A percentile compares a stretch with the other conserved stretches of the same genome.
These are phyloP conservation scores for Brachycybe producta DNA, from an alignment of 2,888 invertebrate genomes.

Conservation along the genomic window DNA sequence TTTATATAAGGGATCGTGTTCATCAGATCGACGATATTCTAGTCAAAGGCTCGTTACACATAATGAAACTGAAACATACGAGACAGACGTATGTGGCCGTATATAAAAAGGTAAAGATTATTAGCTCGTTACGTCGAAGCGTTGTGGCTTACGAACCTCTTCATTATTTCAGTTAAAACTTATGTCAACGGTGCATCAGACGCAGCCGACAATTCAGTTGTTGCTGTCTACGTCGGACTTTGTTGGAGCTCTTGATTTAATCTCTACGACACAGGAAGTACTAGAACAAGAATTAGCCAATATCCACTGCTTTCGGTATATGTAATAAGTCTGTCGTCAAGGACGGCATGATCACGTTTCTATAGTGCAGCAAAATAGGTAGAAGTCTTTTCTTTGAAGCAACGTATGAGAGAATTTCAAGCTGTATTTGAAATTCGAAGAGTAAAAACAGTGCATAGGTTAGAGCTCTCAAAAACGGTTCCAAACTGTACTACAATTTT, in stretches of 20 bases:
- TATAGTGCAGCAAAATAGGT: no score
- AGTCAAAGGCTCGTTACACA: conserved; percentile 63
- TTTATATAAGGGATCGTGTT: conserved; percentile 49
- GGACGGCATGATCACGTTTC: no score
- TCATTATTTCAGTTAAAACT: conserved; percentile 54
- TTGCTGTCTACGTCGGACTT: conserved; percentile 90
- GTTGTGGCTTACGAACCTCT: background rate
- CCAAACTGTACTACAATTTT: no score
- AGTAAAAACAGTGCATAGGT: no score
- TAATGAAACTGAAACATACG: conserved; percentile 42
- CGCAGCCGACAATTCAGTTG: conserved; percentile 92
- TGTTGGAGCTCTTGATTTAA: conserved; percentile 91
- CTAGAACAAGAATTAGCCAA: conserved; percentile 78
- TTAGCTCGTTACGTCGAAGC: background rate
- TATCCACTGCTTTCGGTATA: conserved; percentile 70
- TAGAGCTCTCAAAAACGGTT: no score
- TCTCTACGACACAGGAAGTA: conserved; percentile 90
- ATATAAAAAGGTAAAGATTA: conserved; percentile 31
- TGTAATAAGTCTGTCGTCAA: background rate
- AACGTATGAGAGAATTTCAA: background rate
- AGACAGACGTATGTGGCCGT: conserved; percentile 31
- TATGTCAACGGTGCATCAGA: conserved; percentile 92
- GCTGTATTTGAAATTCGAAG: no score
- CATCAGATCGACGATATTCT: conserved; percentile 61
- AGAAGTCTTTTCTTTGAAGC: no score